Conservation (phyloP, 2,113 vertebrate genomes). For the Suricata suricatta region DNA sequence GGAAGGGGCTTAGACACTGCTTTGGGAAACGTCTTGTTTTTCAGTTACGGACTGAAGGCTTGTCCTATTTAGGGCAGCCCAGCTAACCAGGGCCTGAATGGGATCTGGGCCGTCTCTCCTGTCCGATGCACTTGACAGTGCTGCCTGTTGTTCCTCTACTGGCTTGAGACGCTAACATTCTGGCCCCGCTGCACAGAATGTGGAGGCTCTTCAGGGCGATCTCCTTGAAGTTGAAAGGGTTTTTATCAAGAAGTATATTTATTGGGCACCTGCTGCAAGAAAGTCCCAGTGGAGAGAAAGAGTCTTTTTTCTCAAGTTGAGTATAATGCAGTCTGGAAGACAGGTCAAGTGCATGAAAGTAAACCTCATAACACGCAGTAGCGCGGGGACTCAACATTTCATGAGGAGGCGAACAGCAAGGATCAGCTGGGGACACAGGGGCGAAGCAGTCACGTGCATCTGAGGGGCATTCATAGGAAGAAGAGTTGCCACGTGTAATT, state of each 20-base stretch:
- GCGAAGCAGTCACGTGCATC: accelerated
- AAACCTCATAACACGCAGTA: background rate
- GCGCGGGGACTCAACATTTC: background rate
- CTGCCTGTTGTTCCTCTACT: too few relatives aligned
- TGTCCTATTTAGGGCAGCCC: too few relatives aligned
- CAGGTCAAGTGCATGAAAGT: background rate
- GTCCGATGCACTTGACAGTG: accelerated
- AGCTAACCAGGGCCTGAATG: accelerated
- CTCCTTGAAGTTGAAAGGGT: background rate
- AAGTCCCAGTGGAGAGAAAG: background rate
- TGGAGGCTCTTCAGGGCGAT: background rate
- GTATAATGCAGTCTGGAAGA: background rate
- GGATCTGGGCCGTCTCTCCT: background rate
- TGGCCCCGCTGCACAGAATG: background rate
- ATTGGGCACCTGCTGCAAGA: background rate
- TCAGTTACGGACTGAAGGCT: background rate
- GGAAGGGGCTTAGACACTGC: background rate
- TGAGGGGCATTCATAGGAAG: background rate
- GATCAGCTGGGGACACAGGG: background rate
- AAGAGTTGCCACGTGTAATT: background rate
- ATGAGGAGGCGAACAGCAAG: background rate
- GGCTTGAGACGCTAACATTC: background rate
- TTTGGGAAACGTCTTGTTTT: background rate
- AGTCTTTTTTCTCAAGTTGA: background rate
- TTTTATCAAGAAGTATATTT: background rate